Percentiles rank a stretch among this genome's conserved stretches.
Evolutionary conservation across 2,113 vertebrate species (phyloP).

Genomic region (Speoplatyrhinus poulsoni): DNA sequence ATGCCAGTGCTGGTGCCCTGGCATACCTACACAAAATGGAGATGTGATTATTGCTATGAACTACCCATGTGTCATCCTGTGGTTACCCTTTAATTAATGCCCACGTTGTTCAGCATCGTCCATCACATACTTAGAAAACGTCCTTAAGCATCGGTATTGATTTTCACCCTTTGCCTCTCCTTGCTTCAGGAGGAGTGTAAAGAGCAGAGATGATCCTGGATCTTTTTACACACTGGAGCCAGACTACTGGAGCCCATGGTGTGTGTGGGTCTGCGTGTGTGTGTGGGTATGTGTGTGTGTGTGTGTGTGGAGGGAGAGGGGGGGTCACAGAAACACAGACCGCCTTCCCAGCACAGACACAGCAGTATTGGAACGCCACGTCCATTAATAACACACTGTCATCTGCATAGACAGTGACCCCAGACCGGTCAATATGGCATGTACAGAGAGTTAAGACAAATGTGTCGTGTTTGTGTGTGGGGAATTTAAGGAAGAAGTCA

Average conservation of each 20-base stretch:
- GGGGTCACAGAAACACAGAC: constrained; percentile 34
- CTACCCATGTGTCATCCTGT: no score
- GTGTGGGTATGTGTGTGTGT: not conserved
- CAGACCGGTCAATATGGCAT: constrained; percentile 62
- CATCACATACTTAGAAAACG: constrained; percentile 58
- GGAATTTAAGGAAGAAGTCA: constrained; percentile 2
- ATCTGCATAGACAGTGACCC: constrained; percentile 67
- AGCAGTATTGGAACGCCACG: constrained; percentile 64
- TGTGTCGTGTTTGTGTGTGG: constrained; percentile 9
- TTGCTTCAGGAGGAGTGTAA: constrained; percentile 64
- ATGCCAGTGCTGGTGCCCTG: no score
- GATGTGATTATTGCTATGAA: no score
- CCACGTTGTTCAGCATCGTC: constrained; percentile 34
- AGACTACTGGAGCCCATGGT: constrained; percentile 72
- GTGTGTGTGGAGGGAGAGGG: constrained; percentile 19
- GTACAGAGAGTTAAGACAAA: constrained; percentile 28
- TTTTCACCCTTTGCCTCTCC: constrained; percentile 39
- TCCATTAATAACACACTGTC: constrained; percentile 76
- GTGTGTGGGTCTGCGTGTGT: constrained; percentile 31
- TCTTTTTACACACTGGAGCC: constrained; percentile 74
- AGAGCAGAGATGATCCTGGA: constrained; percentile 70
- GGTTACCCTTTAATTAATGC: constrained; percentile 8
- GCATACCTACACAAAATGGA: no score
- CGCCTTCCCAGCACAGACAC: constrained; percentile 69
- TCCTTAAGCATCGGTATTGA: constrained; percentile 58